Base-by-base conservation (phyloP, 2,797 vertebrate species). In the Chromis chromis region DNA sequence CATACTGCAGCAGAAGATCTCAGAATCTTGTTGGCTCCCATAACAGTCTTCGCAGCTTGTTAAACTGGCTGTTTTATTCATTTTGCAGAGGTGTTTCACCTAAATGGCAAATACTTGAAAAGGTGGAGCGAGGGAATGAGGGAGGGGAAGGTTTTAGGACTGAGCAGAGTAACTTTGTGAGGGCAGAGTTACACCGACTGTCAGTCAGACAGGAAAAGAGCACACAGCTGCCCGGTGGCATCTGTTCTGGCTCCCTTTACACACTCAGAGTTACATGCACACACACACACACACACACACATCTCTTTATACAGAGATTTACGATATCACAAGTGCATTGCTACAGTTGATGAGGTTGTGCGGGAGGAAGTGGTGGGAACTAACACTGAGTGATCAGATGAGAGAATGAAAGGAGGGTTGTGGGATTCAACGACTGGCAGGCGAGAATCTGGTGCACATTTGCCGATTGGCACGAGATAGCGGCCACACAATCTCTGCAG, bases 201-300 rank as follows among this genome's bases (percentile, higher is more conserved):
- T 90, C 92, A 91, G 76, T 83, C 86, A 85, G 85, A 52, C 60
- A 85, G 88, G 90, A 93, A 89, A 93, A 93, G 91, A 92, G 91
- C 92, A 93, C 88, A 85, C 92, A 93, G 91, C 91, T 93, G 92
- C 82, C 79, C 63, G 3, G 6, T 79, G 90, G 87, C 90, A 92
- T 92, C 82, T 90, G 88, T 69, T 81, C 70, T 60, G 86, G 83
- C 84, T 88, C 82, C 61, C 68, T 84, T 89, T 86, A 87, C 81
- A 52, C 58, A 40, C 69, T 72, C 70, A 52, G 56, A 63, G 71
- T 44, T 55, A 61, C 65, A 67, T 62, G 40, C 76, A 74, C 42
- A 74, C 36, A 74, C 57, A 50, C 69, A 28, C 27, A 28, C 27
- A 5, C 27, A 60, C 72, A 28, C 56, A 50, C 48, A 52, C 67